phyloP scores from a whole-genome alignment of 1,140 invertebrate genomes.

The Conus ventricosus region DNA sequence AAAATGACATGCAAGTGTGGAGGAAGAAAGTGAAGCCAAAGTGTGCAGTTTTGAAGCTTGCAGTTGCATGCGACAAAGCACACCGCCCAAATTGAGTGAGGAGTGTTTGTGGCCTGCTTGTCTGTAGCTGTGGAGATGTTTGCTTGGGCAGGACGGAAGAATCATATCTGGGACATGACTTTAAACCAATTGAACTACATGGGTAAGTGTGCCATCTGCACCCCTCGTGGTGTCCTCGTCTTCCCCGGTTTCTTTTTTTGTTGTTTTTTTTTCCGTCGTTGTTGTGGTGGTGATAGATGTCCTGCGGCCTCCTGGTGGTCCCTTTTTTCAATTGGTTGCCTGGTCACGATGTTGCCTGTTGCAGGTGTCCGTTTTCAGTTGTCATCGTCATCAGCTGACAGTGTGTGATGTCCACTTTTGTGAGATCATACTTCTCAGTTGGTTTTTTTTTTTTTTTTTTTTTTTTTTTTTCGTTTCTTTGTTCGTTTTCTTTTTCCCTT shows the following conservation, averaged over 20 bases:
- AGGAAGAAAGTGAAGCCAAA: too few species aligned
- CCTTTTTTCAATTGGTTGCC: not conserved
- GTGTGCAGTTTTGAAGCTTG: too few species aligned
- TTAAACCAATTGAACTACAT: slow-evolving; percentile 66
- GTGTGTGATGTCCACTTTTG: not conserved
- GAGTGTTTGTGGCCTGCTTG: not conserved
- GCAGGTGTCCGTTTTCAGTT: not conserved
- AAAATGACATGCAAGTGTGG: too few species aligned
- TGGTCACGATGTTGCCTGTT: not conserved
- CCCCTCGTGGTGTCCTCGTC: too few species aligned
- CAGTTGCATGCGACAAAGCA: too few species aligned
- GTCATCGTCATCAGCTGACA: too few species aligned
- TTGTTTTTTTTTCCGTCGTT: not conserved
- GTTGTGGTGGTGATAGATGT: not conserved
- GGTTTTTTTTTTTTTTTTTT: too few species aligned
- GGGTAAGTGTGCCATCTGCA: slow-evolving; percentile 55
- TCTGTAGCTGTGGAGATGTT: slow-evolving; percentile 11
- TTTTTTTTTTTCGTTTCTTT: too few species aligned
- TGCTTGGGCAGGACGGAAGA: slow-evolving; percentile 58
- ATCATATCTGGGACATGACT: slow-evolving; percentile 70
- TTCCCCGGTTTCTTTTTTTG: not conserved
- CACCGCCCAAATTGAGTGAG: too few species aligned
- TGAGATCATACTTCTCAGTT: too few species aligned
- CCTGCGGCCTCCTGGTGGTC: not conserved
- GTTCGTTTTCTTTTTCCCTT: too few species aligned